phyloP scores from a whole-genome alignment of 2,797 vertebrate genomes.

The Hydrophis major region DNA sequence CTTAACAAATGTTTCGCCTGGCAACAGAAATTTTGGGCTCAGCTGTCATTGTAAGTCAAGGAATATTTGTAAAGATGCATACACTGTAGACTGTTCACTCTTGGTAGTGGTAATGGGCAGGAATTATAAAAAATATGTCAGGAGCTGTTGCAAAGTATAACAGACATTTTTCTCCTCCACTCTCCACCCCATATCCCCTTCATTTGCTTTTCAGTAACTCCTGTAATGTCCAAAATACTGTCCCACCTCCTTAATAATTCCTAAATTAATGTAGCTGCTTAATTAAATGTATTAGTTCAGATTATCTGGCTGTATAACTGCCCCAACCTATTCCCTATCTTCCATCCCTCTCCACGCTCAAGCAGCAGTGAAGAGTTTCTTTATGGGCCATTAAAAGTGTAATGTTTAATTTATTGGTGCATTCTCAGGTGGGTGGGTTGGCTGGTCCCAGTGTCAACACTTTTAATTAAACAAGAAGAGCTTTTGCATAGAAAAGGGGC shows the following conservation, averaged over 20 bases:
- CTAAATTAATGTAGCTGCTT: constrained; percentile 69
- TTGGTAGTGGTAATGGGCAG: background rate
- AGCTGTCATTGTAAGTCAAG: background rate
- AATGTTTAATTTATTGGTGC: constrained; percentile 76
- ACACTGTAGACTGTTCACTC: background rate
- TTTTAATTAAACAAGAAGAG: constrained; percentile 74
- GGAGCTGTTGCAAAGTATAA: background rate
- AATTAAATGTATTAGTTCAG: constrained; percentile 74
- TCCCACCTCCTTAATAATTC: constrained; percentile 44
- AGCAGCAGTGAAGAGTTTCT: constrained; percentile 69
- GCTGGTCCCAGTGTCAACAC: constrained; percentile 75
- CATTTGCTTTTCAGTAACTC: constrained; percentile 10
- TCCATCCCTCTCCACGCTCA: constrained; percentile 64
- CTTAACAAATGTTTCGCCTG: background rate
- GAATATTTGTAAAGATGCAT: background rate
- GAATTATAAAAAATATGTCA: background rate
- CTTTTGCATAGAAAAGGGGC: constrained; percentile 47
- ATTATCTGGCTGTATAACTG: constrained; percentile 65
- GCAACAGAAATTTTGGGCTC: background rate
- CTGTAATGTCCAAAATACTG: constrained; percentile 25
- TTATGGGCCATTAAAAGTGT: constrained; percentile 77
- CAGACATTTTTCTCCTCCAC: background rate
- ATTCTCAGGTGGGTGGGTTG: constrained; percentile 69
- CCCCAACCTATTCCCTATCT: constrained; percentile 61
- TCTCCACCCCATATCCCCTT: rapidly evolving